Conservation (phyloP, 2,113 vertebrate species). For the Corythoichthys haematopterus region DNA sequence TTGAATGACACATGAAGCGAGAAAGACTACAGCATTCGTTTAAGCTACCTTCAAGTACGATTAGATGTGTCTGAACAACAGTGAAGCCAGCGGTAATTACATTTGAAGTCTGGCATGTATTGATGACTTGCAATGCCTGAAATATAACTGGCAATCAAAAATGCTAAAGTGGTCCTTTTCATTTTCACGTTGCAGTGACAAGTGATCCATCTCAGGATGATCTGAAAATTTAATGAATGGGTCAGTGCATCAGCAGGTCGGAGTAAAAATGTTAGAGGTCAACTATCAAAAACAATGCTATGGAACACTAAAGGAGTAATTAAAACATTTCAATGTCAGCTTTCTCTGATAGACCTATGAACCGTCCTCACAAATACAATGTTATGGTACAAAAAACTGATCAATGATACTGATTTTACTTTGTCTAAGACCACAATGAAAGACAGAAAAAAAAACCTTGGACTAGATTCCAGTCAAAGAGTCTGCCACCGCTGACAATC, state of each 20-base stretch:
- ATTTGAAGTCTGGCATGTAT: conserved; percentile 40
- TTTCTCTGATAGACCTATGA: background rate
- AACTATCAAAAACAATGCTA: conserved; percentile 54
- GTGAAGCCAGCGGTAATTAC: conserved; percentile 10
- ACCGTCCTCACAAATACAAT: background rate
- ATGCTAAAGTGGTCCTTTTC: background rate
- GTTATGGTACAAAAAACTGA: background rate
- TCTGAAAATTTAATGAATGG: conserved; percentile 22
- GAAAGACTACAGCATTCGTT: conserved; percentile 82
- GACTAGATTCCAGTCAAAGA: conserved; percentile 48
- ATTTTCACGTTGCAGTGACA: conserved; percentile 4
- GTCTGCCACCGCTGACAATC: conserved; percentile 17
- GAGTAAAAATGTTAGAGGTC: conserved; percentile 49
- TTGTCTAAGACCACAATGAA: conserved; percentile 11
- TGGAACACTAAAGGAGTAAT: conserved; percentile 6
- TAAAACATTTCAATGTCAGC: conserved; percentile 3
- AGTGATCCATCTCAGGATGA: background rate
- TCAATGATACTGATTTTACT: conserved; percentile 28
- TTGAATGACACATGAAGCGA: conserved; percentile 62
- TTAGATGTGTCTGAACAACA: conserved; percentile 46
- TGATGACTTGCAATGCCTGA: conserved; percentile 14
- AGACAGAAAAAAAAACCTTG: conserved; percentile 21
- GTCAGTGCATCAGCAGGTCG: conserved; percentile 23
- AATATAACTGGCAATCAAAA: conserved; percentile 1
- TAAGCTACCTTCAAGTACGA: conserved; percentile 64